Evolutionary conservation across 2,797 vertebrate species (phyloP).

Genomic region (Pyrocephalus nanus): DNA sequence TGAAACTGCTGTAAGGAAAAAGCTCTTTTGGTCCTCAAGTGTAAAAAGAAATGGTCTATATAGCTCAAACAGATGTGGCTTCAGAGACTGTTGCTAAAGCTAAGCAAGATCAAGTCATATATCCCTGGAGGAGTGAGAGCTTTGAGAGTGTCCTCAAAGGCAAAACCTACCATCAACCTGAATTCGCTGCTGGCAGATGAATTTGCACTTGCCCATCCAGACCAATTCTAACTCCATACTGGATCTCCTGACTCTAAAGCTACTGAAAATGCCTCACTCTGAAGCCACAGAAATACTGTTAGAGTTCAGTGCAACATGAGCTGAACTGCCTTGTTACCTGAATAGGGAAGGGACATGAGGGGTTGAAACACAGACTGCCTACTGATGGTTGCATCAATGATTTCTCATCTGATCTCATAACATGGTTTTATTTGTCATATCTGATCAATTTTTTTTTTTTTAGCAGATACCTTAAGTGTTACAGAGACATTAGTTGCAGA

Average conservation of each 20-base stretch:
- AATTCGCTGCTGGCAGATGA: not conserved
- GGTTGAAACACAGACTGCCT: not conserved
- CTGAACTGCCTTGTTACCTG: not conserved
- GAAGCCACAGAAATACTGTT: not conserved
- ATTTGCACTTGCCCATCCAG: not conserved
- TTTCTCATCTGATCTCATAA: not conserved
- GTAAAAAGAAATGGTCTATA: not conserved
- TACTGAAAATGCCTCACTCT: not conserved
- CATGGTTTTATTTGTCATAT: not conserved
- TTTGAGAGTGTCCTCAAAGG: not conserved
- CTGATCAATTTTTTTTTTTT: not conserved
- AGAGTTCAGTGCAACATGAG: not conserved
- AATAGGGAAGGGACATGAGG: fast-evolving
- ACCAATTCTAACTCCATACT: not conserved
- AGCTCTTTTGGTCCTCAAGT: not conserved
- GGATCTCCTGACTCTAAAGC: not conserved
- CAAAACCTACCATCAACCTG: not conserved
- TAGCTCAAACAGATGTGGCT: not conserved
- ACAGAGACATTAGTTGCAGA: not conserved
- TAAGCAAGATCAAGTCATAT: not conserved
- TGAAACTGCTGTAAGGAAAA: not conserved
- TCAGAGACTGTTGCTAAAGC: not conserved
- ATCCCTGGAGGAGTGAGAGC: not conserved
- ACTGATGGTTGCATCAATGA: not conserved
- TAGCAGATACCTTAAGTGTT: not conserved